Percentiles rank a stretch among this genome's conserved stretches.
phyloP scores from a whole-genome alignment of 1,140 invertebrate genomes.

The Hestina assimilis region DNA sequence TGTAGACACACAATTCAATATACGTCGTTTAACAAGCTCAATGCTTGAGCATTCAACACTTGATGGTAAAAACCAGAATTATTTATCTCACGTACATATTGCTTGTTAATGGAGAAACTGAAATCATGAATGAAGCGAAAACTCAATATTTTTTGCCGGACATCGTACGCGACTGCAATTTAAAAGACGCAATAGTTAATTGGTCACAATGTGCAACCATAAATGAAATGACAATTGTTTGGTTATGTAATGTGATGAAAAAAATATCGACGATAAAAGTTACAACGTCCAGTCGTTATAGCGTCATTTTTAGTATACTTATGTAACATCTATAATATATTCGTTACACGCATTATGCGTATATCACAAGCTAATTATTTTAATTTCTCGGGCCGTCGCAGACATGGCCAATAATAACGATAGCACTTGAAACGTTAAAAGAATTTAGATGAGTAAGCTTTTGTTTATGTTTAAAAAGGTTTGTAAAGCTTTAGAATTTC shows the following conservation, averaged over 20 bases:
- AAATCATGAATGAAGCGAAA: slow-evolving; percentile 26
- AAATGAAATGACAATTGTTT: slow-evolving; percentile 27
- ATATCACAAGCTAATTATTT: slow-evolving; percentile 73
- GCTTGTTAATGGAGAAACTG: slow-evolving; percentile 23
- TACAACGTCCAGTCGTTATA: slow-evolving; percentile 12
- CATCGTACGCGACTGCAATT: slow-evolving; percentile 28
- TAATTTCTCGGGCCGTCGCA: slow-evolving; percentile 68
- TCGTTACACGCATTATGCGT: slow-evolving; percentile 50
- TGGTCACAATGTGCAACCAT: slow-evolving; percentile 26
- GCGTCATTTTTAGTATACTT: slow-evolving; percentile 25
- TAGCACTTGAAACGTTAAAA: slow-evolving; percentile 45
- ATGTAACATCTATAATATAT: slow-evolving; percentile 39
- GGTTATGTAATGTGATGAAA: slow-evolving; percentile 19
- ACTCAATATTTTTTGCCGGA: slow-evolving; percentile 27
- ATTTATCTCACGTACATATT: slow-evolving; percentile 27
- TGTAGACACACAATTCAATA: slow-evolving; percentile 60
- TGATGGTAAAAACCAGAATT: slow-evolving; percentile 5
- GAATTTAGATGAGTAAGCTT: slow-evolving; percentile 62
- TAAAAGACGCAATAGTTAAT: slow-evolving; percentile 28
- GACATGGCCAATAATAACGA: slow-evolving; percentile 68
- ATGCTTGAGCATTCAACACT: slow-evolving; percentile 31
- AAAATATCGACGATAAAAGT: slow-evolving; percentile 22
- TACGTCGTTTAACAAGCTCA: slow-evolving; percentile 37
- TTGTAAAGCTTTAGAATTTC: slow-evolving; percentile 29
- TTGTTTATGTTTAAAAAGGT: slow-evolving; percentile 31